These are phyloP conservation scores for Montipora cactus DNA, from an alignment of 64 coral and sea anemone genomes.

Conservation along the genomic window DNA sequence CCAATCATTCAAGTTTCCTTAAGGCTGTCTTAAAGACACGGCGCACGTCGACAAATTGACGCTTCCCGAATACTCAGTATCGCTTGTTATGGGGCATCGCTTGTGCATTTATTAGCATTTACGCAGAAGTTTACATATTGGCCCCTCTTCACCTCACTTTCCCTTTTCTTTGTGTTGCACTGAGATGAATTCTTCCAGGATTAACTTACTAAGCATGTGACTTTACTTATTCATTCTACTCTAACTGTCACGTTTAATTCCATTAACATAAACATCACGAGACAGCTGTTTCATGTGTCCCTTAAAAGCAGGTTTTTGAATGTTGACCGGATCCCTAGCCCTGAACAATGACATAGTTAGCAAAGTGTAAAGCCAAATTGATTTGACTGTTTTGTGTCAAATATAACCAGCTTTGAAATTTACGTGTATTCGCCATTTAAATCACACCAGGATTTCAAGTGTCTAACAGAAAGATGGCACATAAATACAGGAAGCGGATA, in stretches of 20 bases:
- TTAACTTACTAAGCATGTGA: background rate
- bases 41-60: background rate
- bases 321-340: background rate
- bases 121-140: conserved; percentile 7
- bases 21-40: background rate
- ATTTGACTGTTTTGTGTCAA: background rate
- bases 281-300: background rate
- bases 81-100: background rate
- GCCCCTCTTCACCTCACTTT: background rate
- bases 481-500: conserved; percentile 59
- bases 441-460: conserved; percentile 57
- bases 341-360: background rate
- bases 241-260: background rate
- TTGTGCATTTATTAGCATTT: conserved; percentile 6
- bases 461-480: conserved; percentile 47
- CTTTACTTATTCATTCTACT: background rate
- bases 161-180: conserved; percentile 10
- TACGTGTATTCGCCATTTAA: conserved; percentile 49
- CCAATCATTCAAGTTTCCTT: background rate
- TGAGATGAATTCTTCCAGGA: conserved; percentile 1
- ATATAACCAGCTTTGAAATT: background rate
- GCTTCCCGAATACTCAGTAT: background rate
- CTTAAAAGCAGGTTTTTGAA: background rate
- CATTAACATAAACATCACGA: background rate
- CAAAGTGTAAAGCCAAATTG: background rate